These are phyloP conservation scores for Litocranius walleri DNA, from an alignment of 2,113 vertebrate genomes.

Conservation along the genomic window DNA sequence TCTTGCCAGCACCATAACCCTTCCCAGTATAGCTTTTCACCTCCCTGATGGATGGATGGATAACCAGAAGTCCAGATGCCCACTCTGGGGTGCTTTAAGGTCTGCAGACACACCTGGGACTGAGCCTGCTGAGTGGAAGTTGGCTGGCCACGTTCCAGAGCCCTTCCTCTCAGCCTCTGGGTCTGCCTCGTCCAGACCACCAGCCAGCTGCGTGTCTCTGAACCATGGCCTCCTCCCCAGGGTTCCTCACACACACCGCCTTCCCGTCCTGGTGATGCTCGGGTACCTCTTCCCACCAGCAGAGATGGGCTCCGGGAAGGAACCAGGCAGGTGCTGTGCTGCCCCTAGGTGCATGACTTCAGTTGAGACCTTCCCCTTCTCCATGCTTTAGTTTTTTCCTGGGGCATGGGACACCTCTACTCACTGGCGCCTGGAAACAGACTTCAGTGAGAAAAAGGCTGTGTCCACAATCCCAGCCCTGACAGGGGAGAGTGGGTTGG, in stretches of 20 bases:
- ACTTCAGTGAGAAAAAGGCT: neutral
- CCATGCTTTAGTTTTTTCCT: neutral
- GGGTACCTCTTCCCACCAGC: neutral
- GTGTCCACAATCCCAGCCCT: neutral
- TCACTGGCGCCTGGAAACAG: neutral
- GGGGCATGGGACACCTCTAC: neutral
- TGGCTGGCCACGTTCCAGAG: neutral
- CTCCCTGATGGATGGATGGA: neutral
- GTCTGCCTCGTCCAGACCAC: neutral
- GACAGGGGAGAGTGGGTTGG: neutral
- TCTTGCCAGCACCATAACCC: neutral
- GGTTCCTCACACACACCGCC: neutral
- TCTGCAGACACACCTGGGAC: neutral
- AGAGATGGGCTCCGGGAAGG: neutral
- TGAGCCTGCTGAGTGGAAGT: neutral
- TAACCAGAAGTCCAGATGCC: neutral
- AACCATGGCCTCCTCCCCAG: neutral
- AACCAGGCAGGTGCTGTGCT: neutral
- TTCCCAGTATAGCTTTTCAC: neutral
- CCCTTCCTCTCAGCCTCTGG: neutral
- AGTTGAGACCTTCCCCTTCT: neutral
- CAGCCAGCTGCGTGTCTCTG: neutral
- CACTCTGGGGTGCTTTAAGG: neutral
- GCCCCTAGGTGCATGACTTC: neutral
- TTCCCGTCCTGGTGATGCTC: neutral